Percentiles rank a stretch among this genome's conserved stretches.
Conservation (phyloP, 2,113 vertebrate genomes). For the Uropsilus gracilis region DNA sequence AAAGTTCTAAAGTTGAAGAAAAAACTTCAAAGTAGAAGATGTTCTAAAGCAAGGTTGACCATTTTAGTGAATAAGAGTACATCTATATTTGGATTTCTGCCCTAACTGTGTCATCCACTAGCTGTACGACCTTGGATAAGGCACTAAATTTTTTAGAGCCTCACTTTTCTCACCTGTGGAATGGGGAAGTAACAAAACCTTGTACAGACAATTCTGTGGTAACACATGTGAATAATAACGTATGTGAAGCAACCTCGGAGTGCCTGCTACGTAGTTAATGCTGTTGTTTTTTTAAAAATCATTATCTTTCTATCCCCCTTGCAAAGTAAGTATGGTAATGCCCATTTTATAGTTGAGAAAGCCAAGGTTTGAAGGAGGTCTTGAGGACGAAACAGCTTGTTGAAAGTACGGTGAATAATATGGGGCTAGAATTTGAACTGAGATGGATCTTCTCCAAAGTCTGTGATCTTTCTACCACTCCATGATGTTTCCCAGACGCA, state of each 20-base stretch:
- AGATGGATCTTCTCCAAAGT: background rate
- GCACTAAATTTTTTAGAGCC: background rate
- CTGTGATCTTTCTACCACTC: conserved; percentile 30
- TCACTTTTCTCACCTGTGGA: background rate
- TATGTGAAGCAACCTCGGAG: background rate
- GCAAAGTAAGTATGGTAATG: background rate
- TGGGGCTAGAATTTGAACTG: conserved; percentile 29
- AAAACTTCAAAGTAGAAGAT: background rate
- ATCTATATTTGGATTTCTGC: background rate
- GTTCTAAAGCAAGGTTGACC: background rate
- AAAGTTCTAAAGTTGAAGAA: background rate
- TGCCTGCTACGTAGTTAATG: background rate
- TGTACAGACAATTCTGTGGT: background rate
- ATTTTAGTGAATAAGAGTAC: background rate
- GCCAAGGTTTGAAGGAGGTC: background rate
- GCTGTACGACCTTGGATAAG: background rate
- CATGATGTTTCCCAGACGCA: background rate
- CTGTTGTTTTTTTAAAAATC: background rate
- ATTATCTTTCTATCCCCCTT: background rate
- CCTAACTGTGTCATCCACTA: background rate
- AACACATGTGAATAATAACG: background rate
- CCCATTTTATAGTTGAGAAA: conserved; percentile 14
- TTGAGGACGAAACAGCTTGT: background rate
- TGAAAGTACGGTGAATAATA: background rate
- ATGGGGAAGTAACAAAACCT: background rate